Evolutionary conservation across 2,113 vertebrate genomes (phyloP).

Genomic region (Zosterops borbonicus): DNA sequence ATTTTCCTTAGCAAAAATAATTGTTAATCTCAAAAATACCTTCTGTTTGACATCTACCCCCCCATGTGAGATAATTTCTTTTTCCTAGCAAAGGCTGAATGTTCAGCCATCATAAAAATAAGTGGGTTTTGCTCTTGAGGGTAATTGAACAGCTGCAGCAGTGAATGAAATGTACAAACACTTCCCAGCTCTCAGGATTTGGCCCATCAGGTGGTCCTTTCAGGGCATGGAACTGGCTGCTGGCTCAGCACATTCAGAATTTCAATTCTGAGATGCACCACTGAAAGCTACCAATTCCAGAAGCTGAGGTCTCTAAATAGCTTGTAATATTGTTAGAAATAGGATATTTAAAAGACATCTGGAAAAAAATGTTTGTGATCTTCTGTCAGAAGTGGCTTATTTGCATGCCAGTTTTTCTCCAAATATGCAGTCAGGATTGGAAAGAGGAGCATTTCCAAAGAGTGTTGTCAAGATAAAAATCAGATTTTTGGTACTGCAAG

Average conservation of each 20-base stretch:
- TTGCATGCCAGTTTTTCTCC: not conserved
- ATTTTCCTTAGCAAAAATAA: constrained; percentile 10
- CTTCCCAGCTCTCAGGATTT: not conserved
- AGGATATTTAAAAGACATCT: constrained; percentile 21
- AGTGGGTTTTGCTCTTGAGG: not conserved
- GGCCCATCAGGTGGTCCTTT: constrained; percentile 3
- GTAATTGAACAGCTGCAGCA: constrained; percentile 15
- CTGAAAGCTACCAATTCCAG: constrained; percentile 5
- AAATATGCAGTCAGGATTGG: not conserved
- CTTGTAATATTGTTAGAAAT: not conserved
- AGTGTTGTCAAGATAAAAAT: not conserved
- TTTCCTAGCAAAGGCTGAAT: not conserved
- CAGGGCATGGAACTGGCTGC: not conserved
- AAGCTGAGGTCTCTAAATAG: not conserved
- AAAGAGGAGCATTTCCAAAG: not conserved
- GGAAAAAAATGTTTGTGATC: not conserved
- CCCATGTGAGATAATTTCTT: not conserved
- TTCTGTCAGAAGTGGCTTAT: not conserved
- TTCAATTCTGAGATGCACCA: constrained; percentile 7
- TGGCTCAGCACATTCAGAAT: not conserved
- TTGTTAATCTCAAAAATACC: constrained; percentile 7
- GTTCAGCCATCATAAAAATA: constrained; percentile 9
- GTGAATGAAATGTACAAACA: not conserved
- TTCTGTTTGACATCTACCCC: not conserved
- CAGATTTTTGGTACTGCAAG: not conserved